A percentile compares a stretch with the other conserved stretches of the same genome.
These are phyloP conservation scores for Chloebia gouldiae DNA, from an alignment of 2,113 vertebrate species.

Conservation along the genomic window DNA sequence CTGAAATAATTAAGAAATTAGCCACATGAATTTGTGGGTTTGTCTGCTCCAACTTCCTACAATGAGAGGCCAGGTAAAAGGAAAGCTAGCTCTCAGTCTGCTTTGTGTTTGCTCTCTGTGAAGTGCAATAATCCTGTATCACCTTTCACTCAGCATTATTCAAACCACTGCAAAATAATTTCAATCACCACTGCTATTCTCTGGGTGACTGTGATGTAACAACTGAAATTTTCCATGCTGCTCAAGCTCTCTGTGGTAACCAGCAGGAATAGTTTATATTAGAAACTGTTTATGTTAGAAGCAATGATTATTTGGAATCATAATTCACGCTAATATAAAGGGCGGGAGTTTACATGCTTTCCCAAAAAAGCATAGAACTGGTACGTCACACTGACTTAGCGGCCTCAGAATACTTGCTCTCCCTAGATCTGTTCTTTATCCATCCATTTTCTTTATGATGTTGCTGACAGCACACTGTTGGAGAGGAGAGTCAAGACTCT, in stretches of 20 bases:
- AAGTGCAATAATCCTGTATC: not conserved
- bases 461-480: fast-evolving
- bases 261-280: slow-evolving; percentile 26
- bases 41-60: not conserved
- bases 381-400: not conserved
- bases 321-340: slow-evolving; percentile 12
- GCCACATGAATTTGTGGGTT: not conserved
- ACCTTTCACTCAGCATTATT: not conserved
- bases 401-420: not conserved
- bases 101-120: not conserved
- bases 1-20: not conserved
- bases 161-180: not conserved
- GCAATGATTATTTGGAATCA: not conserved
- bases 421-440: not conserved
- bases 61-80: not conserved
- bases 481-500: not conserved
- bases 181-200: not conserved
- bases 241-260: not conserved
- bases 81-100: not conserved
- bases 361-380: not conserved
- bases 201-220: not conserved
- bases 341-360: not conserved
- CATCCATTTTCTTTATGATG: not conserved
- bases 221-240: not conserved
- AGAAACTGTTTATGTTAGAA: slow-evolving; percentile 45